Base-by-base conservation (phyloP, 1,140 invertebrate genomes). In the Frieseomelitta varia region DNA sequence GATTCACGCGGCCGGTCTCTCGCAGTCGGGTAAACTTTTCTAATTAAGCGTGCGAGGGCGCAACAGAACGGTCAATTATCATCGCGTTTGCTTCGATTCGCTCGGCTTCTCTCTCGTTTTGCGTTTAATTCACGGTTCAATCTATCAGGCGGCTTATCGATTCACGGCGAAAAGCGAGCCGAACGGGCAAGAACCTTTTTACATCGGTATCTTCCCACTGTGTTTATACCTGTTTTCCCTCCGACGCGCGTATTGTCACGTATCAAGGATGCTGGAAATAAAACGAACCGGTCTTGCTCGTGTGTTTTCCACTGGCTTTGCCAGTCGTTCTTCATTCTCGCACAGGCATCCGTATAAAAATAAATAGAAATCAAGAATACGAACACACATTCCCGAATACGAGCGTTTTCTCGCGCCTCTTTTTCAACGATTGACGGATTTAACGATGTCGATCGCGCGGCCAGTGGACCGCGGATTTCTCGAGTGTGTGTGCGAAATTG, bases 31-130 rank as follows among this genome's bases (percentile, higher is more conserved):
- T 24, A 27, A 87, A 84, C 72, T 87, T 84, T 87, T 55, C 72
- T 78, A 87, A 88, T 88, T 87, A 88, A 84, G 58, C 68, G 81
- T n/a, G 47, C 47, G 21, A 39, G 11, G 19, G 27, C 74, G 69
- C 65, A 68, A 86, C 39, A 63, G 65, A 73, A n/a, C 68, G 55
- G 75, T 47, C 81, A 79, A 85, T 88, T 81, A 81, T 85, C 74
- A 88, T 84, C 81, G 78, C 71, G 81, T 74, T 84, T 74, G 55
- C 24, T 74, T 53, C 67, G 72, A 69, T 63, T 53, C 51, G 55
- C 61, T n/a, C 11, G 58, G 55, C 27, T 53, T 11, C 58, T 53
- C 24, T 39, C 74, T 56, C 79, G 61, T 77, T 88, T 74, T 21
- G 73, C 67, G 47, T 73, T 76, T 75, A 87, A 81, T 87, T 88